Evolutionary conservation across 2,888 invertebrate genomes (phyloP).

Genomic region (Trypoxylon attenuatum): DNA sequence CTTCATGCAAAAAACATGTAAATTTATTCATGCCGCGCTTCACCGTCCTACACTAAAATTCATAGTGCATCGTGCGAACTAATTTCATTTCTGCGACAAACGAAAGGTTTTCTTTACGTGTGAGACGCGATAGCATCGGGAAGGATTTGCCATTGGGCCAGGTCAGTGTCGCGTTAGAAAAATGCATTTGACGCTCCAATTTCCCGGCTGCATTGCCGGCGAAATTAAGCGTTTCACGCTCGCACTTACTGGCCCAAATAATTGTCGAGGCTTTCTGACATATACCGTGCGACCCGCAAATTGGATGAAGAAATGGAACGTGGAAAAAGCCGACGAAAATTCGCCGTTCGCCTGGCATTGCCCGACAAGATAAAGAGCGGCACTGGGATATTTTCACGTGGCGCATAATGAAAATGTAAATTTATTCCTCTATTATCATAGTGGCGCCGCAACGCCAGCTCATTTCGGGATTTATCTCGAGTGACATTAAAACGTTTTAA

Average conservation of each 20-base stretch:
- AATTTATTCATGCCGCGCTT: background rate
- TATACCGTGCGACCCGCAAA: background rate
- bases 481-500: slow-evolving; percentile 3
- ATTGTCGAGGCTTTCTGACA: background rate
- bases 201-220: background rate
- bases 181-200: background rate
- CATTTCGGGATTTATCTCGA: background rate
- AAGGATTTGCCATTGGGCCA: background rate
- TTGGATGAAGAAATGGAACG: background rate
- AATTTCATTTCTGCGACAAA: slow-evolving; percentile 4
- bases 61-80: slow-evolving; percentile 1
- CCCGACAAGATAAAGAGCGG: background rate
- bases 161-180: background rate
- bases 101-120: background rate
- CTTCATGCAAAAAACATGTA: background rate
- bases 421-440: slow-evolving; percentile 4
- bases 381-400: background rate
- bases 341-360: background rate
- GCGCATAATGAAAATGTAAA: slow-evolving; percentile 2
- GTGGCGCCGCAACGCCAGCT: background rate
- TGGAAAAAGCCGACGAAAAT: background rate
- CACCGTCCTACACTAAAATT: background rate
- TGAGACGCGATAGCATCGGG: background rate
- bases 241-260: background rate
- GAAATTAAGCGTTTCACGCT: background rate